Evolutionary conservation across 2,888 invertebrate species (phyloP).

Genomic region (Allolobophora icterica): DNA sequence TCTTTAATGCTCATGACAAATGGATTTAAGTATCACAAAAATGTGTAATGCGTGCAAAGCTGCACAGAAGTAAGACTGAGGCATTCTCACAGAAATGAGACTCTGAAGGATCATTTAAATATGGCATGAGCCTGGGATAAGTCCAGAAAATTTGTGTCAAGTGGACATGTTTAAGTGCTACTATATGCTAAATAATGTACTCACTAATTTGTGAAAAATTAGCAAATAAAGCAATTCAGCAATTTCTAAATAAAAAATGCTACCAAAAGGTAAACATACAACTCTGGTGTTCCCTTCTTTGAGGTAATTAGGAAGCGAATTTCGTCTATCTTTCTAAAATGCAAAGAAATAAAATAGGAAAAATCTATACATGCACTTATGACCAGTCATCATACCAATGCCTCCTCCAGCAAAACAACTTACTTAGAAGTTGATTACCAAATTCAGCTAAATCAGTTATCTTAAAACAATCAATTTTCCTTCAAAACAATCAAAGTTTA

Average conservation of each 20-base stretch:
- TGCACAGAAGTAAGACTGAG: too few relatives aligned
- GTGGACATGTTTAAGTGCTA: neutral
- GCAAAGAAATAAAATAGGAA: neutral
- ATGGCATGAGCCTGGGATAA: too few relatives aligned
- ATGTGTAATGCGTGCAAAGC: too few relatives aligned
- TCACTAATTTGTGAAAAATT: neutral
- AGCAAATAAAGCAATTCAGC: neutral
- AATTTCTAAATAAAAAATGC: neutral
- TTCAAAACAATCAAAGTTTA: neutral
- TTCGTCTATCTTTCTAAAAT: neutral
- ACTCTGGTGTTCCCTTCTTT: neutral
- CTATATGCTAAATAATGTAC: neutral
- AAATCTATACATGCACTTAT: neutral
- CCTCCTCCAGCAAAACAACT: neutral
- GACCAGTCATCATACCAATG: neutral
- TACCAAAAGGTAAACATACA: neutral
- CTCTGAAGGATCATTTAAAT: too few relatives aligned
- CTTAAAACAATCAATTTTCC: neutral
- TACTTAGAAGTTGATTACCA: too few relatives aligned
- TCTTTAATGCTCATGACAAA: too few relatives aligned
- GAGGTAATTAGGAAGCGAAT: slow-evolving; percentile 17
- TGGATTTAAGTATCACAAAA: too few relatives aligned
- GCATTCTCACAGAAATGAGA: too few relatives aligned
- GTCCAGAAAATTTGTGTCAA: too few relatives aligned
- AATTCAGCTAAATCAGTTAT: too few relatives aligned